Evolutionary conservation across 2,113 vertebrate species (phyloP), one percentile per base, ranked within the genome.

Genomic region (Serinus canaria): DNA sequence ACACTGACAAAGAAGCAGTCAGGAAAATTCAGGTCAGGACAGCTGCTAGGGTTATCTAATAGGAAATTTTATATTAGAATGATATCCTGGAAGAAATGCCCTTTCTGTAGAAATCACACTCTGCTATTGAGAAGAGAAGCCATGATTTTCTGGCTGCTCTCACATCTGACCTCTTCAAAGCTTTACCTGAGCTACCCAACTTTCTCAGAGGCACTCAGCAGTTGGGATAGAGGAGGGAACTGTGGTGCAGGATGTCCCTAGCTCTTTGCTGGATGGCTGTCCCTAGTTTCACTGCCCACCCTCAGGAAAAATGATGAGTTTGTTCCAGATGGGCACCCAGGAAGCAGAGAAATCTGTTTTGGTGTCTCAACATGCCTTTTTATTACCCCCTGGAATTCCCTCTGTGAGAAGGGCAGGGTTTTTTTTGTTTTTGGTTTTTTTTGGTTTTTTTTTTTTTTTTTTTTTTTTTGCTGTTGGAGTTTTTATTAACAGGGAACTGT

Each of bases 1-100:
- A 75, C 0, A 0, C 60, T 80, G 68, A 59, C 68, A 84, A 52
- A 93, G 41, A 81, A 89, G 47, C 44, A 92, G 64, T 70, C 85
- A 77, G 85, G 85, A 96, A 90, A 86, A 93, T 49, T 44, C 64
- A 77, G 82, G 90, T 90, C 87, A 90, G 79, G 93, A 90, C 64
- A 92, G 91, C 82, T 93, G 64, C 52, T 78, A 58, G 72, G 64
- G 83, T 94, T 93, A 93, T 95, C 88, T 87, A 49, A 53, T 92
- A 89, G 91, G 87, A 95, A 95, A 89, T 68, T 92, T 92, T 91
- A 31, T 87, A 72, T 93, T 87, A 89, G 52, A 92, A 91, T 43
- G n/a, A 87, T 95, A 89, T 94, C 60, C 80, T 94, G 91, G 41
- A 97, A 95, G 46, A 95, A 94, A 82, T 84, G 49, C 25, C 69